Conservation (phyloP, 2,888 invertebrate genomes). For the Hirudinaria manillensis region DNA sequence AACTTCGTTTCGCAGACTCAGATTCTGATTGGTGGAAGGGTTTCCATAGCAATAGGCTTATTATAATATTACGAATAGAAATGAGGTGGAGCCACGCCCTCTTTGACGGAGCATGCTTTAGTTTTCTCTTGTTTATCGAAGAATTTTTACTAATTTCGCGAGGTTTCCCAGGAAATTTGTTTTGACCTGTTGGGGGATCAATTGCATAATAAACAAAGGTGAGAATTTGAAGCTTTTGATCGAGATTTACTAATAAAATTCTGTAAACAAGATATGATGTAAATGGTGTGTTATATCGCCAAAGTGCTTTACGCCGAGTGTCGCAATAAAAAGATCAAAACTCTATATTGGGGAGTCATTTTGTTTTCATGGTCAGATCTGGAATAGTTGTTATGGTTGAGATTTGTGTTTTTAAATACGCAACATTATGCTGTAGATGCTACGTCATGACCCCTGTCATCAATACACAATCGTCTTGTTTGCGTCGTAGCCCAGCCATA, state of each 20-base stretch:
- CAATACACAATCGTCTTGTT: too few relatives aligned
- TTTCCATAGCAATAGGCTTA: constrained; percentile 27
- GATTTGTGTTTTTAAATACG: too few relatives aligned
- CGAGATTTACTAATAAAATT: background rate
- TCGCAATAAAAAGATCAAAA: too few relatives aligned
- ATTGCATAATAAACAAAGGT: constrained; percentile 9
- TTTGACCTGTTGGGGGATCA: background rate
- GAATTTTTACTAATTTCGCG: constrained; percentile 17
- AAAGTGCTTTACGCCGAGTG: background rate
- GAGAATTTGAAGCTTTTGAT: constrained; percentile 11
- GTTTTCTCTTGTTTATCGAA: constrained; percentile 25
- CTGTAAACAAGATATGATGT: constrained; percentile 19
- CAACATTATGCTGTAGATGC: too few relatives aligned
- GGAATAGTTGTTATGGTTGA: too few relatives aligned
- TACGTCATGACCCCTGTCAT: too few relatives aligned
- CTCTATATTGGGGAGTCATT: too few relatives aligned
- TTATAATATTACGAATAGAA: constrained; percentile 33
- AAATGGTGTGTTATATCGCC: background rate
- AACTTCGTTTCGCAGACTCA: background rate
- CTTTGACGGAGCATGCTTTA: constrained; percentile 24
- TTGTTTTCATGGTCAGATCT: too few relatives aligned
- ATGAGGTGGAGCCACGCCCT: constrained; percentile 31
- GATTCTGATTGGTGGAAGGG: constrained; percentile 26
- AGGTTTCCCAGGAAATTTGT: constrained; percentile 3
- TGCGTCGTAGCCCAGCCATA: too few relatives aligned